Conservation (phyloP, 2,113 vertebrate species). For the Meriones unguiculatus region DNA sequence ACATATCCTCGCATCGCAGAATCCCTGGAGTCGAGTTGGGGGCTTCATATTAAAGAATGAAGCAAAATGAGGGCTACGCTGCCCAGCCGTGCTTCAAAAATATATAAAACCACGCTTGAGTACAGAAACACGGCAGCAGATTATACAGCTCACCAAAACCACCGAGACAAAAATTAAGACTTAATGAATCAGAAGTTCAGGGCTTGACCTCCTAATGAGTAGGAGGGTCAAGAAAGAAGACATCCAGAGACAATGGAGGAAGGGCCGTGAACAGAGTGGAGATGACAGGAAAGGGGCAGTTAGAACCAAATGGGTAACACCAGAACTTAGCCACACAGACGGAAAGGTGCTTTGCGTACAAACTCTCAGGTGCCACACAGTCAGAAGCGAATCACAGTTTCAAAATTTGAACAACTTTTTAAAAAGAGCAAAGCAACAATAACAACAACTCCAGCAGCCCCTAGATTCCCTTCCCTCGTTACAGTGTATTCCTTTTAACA, state of each 20-base stretch:
- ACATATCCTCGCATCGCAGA: conserved; percentile 84
- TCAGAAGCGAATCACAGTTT: conserved; percentile 87
- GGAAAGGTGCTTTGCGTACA: conserved; percentile 75
- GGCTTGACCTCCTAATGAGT: conserved; percentile 78
- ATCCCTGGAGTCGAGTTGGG: conserved; percentile 81
- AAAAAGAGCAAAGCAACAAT: conserved; percentile 55
- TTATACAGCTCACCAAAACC: conserved; percentile 88
- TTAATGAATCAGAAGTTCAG: conserved; percentile 79
- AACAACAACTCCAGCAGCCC: conserved; percentile 46
- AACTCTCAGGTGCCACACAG: conserved; percentile 84
- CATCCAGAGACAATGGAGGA: neutral
- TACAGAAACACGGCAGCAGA: conserved; percentile 93
- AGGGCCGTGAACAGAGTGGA: neutral
- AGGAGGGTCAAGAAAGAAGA: conserved; percentile 22
- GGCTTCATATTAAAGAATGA: conserved; percentile 83
- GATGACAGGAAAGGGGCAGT: neutral
- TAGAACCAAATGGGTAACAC: conserved; percentile 51
- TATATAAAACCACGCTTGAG: conserved; percentile 91
- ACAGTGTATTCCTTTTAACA: conserved; percentile 80
- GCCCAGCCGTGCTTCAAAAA: conserved; percentile 83
- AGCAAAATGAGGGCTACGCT: conserved; percentile 85
- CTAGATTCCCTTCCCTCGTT: conserved; percentile 83
- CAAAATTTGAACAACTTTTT: conserved; percentile 82
- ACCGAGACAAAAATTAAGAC: conserved; percentile 78
- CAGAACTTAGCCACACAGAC: conserved; percentile 71